These are phyloP conservation scores for Acromyrmex charruanus DNA, from an alignment of 1,140 invertebrate genomes.

Conservation along the genomic window DNA sequence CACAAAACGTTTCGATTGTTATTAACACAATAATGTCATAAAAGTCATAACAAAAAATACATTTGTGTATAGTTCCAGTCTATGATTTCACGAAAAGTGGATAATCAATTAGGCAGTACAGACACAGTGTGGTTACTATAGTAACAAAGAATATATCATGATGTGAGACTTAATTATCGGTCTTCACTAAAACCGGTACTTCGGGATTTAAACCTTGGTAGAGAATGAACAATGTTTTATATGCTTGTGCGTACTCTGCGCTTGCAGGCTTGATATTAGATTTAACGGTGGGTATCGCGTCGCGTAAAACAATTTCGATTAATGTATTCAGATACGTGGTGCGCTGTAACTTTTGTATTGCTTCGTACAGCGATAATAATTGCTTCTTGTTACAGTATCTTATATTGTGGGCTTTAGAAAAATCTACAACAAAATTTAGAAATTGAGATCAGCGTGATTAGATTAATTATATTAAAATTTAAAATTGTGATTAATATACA, in stretches of 20 bases:
- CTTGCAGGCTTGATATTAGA: conserved; percentile 64
- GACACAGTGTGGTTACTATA: conserved; percentile 59
- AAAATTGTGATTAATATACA: background rate
- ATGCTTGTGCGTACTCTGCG: conserved; percentile 73
- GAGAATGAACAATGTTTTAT: conserved; percentile 80
- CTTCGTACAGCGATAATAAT: conserved; percentile 74
- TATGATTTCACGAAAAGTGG: background rate
- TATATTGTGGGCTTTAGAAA: conserved; percentile 71
- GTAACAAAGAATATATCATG: conserved; percentile 47
- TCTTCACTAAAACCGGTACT: conserved; percentile 76
- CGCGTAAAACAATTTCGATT: conserved; percentile 71
- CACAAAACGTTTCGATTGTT: background rate
- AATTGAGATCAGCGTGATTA: background rate
- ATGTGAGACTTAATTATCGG: conserved; percentile 62
- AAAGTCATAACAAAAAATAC: conserved; percentile 8
- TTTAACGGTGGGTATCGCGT: conserved; percentile 73
- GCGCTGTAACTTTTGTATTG: conserved; percentile 79
- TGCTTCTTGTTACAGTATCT: conserved; percentile 75
- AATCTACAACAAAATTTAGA: conserved; percentile 72
- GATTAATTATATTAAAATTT: conserved; percentile 34
- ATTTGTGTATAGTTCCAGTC: background rate
- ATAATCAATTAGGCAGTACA: background rate
- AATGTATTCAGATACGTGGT: conserved; percentile 76
- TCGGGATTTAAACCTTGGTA: conserved; percentile 78
- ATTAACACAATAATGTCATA: background rate